Evolutionary conservation across 2,888 invertebrate genomes (phyloP).

Genomic region (Atethmia centrago): DNA sequence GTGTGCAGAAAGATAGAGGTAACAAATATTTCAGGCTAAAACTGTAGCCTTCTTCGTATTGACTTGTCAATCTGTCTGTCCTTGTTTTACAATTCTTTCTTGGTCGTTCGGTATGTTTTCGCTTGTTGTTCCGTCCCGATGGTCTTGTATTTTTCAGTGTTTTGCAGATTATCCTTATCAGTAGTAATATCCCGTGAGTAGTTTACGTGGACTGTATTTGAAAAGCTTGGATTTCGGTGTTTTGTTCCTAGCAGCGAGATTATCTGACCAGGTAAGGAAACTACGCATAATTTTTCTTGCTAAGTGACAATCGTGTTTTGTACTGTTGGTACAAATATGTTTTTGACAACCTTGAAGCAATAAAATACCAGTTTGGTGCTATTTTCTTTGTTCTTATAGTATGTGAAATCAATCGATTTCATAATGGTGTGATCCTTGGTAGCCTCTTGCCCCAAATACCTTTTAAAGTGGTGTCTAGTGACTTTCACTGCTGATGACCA

Average conservation of each 20-base stretch:
- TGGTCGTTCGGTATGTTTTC: slow-evolving; percentile 78
- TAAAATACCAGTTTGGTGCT: slow-evolving; percentile 75
- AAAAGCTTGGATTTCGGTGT: slow-evolving; percentile 77
- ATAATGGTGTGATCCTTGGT: slow-evolving; percentile 25
- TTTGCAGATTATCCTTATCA: slow-evolving; percentile 79
- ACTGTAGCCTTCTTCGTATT: slow-evolving; percentile 23
- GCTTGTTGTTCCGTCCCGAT: slow-evolving; percentile 82
- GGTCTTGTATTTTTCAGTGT: slow-evolving; percentile 80
- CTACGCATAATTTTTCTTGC: slow-evolving; percentile 81
- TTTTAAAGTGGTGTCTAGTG: neutral
- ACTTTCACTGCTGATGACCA: slow-evolving; percentile 51
- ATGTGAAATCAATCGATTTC: slow-evolving; percentile 44
- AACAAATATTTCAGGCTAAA: slow-evolving; percentile 54
- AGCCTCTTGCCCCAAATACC: slow-evolving; percentile 26
- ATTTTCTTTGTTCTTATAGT: slow-evolving; percentile 80
- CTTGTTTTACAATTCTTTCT: slow-evolving; percentile 64
- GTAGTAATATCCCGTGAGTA: slow-evolving; percentile 76
- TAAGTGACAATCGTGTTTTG: slow-evolving; percentile 79
- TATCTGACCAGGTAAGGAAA: slow-evolving; percentile 79
- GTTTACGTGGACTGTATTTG: slow-evolving; percentile 72
- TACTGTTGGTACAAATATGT: slow-evolving; percentile 72
- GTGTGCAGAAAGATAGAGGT: slow-evolving; percentile 35
- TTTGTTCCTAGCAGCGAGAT: slow-evolving; percentile 59
- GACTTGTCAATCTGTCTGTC: slow-evolving; percentile 54
- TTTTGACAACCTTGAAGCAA: slow-evolving; percentile 87